Evolutionary conservation across 2,888 invertebrate species (phyloP), one percentile per base, ranked within the genome.

Genomic region (Muschampia plurimacula): DNA sequence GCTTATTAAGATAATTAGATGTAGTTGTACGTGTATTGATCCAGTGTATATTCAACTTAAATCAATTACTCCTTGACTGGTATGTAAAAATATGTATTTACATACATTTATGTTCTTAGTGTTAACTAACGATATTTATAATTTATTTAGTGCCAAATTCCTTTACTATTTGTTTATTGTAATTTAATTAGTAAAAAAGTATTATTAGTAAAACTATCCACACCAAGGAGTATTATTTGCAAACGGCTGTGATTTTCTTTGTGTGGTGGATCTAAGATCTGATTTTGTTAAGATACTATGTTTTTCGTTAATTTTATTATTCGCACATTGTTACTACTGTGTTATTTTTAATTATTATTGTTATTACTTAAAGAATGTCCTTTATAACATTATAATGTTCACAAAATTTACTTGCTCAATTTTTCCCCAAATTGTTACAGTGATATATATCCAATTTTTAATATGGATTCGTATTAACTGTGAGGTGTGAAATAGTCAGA

Each of bases 221-320:
- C 60, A 72, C 67, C 60, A 55, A 78, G 82, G 83, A 83, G 80
- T 79, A 83, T 89, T 89, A 87, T 87, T 80, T 88, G 83, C 89
- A 81, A 90, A 86, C 22, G 93, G 93, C 93, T 93, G 93, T 93
- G 93, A 93, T 86, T 92, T 90, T 84, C 83, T 92, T 92, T 90
- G 83, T 86, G 83, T 84, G 82, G 83, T 86, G 82, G 88, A 89
- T 87, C 89, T 82, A 84, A 86, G 88, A 90, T 90, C 86, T 84
- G 81, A 84, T 82, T 85, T 82, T 79, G 73, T 73, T 66, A 60
- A 73, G 70, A 32, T 59, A 32, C 12, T 32, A 7, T 32, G 9
- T 32, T 32, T 59, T 3, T 13, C 12, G 32, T 36, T 36, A 32
- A 59, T 32, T 59, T 68, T 28, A 36, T 49, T 28, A 65, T 46